Percentiles rank a stretch among this genome's conserved stretches.
phyloP scores from a whole-genome alignment of 2,797 vertebrate species.

The Astyanax mexicanus region DNA sequence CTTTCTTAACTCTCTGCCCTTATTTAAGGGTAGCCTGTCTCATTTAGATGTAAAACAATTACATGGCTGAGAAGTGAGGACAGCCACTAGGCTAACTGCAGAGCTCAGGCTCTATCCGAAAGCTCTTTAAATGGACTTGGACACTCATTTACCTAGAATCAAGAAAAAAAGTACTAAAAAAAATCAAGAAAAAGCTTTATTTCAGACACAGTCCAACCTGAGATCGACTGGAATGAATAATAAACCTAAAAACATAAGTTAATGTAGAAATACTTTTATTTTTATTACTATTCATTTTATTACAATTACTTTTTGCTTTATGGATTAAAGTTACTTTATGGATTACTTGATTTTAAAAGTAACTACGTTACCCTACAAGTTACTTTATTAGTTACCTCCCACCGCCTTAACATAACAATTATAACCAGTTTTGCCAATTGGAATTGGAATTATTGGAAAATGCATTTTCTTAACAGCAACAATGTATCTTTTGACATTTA shows the following conservation, averaged over 20 bases:
- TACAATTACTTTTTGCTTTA: no score
- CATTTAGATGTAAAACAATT: slow-evolving; percentile 42
- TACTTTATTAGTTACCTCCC: no score
- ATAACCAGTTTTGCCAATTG: no score
- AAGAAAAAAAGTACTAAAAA: background rate
- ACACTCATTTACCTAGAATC: background rate
- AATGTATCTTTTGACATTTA: no score
- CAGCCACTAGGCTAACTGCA: background rate
- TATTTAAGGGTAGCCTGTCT: slow-evolving; percentile 39
- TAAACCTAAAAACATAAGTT: background rate
- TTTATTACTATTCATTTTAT: no score
- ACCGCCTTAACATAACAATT: no score
- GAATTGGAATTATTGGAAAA: no score
- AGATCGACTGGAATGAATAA: background rate
- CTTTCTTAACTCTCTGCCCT: slow-evolving; percentile 13
- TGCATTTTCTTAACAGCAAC: no score
- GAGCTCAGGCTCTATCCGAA: background rate
- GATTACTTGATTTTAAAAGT: no score
- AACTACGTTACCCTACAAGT: no score
- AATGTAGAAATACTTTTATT: no score
- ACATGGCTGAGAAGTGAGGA: slow-evolving; percentile 28
- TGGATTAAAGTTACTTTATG: no score
- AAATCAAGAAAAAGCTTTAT: background rate
- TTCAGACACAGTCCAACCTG: background rate
- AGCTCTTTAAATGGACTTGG: background rate